phyloP scores from a whole-genome alignment of 1,140 invertebrate genomes.

The Coptotermes formosanus region DNA sequence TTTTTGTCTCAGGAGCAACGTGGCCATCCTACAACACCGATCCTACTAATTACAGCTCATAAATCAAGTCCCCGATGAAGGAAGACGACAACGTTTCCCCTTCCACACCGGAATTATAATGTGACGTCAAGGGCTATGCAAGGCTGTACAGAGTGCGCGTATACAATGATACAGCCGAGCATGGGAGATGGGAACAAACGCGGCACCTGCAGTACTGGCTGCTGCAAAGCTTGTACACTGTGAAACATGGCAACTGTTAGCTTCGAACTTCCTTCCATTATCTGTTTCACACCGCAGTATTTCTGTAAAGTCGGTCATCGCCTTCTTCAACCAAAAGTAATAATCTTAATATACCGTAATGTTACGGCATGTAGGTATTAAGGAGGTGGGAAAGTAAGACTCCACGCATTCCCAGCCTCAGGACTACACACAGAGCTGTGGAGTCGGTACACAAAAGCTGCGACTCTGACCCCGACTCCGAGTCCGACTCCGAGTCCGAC shows the following conservation, averaged over 20 bases:
- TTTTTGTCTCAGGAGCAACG: background rate
- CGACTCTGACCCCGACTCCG: too few species aligned
- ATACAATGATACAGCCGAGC: background rate
- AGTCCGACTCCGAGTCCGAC: too few species aligned
- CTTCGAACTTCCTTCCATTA: too few species aligned
- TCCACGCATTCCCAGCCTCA: too few species aligned
- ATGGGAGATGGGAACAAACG: background rate
- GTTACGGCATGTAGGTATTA: too few species aligned
- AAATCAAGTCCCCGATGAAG: background rate
- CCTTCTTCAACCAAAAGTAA: too few species aligned
- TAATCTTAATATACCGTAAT: too few species aligned
- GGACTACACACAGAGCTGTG: too few species aligned
- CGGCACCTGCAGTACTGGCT: background rate
- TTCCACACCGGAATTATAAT: background rate
- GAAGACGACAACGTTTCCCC: background rate
- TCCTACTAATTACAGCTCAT: conserved; percentile 2
- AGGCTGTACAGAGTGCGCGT: background rate
- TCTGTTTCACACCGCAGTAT: too few species aligned
- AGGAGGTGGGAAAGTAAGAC: too few species aligned
- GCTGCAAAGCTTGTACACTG: background rate
- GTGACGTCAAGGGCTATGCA: background rate
- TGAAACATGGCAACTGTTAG: background rate
- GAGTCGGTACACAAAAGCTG: too few species aligned
- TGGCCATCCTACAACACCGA: background rate
- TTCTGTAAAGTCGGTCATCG: too few species aligned